Conservation (phyloP, 1,140 invertebrate species). For the Ceratina australensis region DNA sequence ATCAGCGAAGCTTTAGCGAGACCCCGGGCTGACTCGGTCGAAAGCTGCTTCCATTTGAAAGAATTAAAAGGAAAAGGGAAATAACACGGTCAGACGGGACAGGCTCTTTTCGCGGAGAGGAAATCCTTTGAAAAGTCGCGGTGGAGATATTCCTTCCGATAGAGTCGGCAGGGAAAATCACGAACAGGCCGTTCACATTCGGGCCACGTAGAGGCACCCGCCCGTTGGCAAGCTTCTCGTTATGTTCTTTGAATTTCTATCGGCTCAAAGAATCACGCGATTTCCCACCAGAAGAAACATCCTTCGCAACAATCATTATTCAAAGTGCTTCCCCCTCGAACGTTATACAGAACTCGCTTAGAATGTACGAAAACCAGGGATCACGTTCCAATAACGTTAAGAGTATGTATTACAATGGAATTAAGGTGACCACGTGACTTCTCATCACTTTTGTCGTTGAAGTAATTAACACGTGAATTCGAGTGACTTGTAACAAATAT, state of each 20-base stretch:
- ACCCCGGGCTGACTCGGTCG: neutral
- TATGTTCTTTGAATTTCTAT: constrained; percentile 36
- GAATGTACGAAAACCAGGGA: constrained; percentile 6
- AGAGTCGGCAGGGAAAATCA: constrained; percentile 27
- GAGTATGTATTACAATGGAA: neutral
- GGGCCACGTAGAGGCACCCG: constrained; percentile 36
- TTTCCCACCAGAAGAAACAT: constrained; percentile 39
- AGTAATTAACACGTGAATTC: too few species aligned
- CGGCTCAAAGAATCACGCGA: constrained; percentile 13
- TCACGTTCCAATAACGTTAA: neutral
- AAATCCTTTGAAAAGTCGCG: constrained; percentile 20
- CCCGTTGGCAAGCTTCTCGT: constrained; percentile 42
- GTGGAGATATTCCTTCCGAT: constrained; percentile 30
- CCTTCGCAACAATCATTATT: constrained; percentile 28
- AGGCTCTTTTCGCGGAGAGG: neutral
- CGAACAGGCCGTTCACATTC: constrained; percentile 17
- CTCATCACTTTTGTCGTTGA: too few species aligned
- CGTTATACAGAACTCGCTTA: neutral
- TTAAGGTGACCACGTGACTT: neutral
- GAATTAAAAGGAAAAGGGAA: neutral
- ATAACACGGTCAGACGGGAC: too few species aligned
- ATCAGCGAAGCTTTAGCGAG: too few species aligned
- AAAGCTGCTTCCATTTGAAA: neutral
- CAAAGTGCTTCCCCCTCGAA: constrained; percentile 17
- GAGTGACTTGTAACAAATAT: too few species aligned